Evolutionary conservation across 2,113 vertebrate genomes (phyloP).

Genomic region (Lepidothrix coronata): DNA sequence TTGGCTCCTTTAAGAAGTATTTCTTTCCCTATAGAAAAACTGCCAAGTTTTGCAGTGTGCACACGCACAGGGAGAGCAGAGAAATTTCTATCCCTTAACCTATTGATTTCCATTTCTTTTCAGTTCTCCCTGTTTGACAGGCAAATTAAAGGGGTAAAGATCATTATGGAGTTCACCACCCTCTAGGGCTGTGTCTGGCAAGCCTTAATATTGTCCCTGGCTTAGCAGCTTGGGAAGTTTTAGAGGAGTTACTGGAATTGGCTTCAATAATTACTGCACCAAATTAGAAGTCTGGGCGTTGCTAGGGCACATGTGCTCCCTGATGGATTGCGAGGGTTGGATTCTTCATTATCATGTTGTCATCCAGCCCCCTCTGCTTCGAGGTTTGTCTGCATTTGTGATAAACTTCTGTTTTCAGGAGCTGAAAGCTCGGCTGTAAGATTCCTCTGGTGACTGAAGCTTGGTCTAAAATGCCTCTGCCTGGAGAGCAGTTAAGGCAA

Average conservation of each 20-base stretch:
- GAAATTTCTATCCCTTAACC: conserved; percentile 47
- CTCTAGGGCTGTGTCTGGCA: conserved; percentile 34
- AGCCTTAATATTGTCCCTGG: conserved; percentile 22
- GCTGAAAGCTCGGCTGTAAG: neutral
- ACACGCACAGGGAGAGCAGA: conserved; percentile 9
- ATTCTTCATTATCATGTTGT: conserved; percentile 60
- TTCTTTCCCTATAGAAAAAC: conserved; percentile 11
- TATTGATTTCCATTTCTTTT: conserved; percentile 60
- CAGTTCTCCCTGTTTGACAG: conserved; percentile 44
- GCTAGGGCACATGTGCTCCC: conserved; percentile 1
- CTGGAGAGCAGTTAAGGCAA: conserved; percentile 17
- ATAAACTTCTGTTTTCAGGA: conserved; percentile 23
- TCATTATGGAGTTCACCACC: neutral
- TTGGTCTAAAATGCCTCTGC: neutral
- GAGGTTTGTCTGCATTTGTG: conserved; percentile 2
- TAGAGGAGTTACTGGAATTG: conserved; percentile 21
- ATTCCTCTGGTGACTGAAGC: conserved; percentile 30
- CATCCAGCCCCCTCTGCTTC: conserved; percentile 4
- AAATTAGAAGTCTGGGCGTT: conserved; percentile 1
- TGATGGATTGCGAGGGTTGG: neutral
- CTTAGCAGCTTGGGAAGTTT: conserved; percentile 35
- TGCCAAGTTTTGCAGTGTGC: conserved; percentile 16
- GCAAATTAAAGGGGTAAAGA: conserved; percentile 61
- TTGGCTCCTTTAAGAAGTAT: conserved; percentile 34
- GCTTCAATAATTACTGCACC: conserved; percentile 48